These are phyloP conservation scores for Theocolax elegans DNA, from an alignment of 1,140 invertebrate genomes.

Conservation along the genomic window DNA sequence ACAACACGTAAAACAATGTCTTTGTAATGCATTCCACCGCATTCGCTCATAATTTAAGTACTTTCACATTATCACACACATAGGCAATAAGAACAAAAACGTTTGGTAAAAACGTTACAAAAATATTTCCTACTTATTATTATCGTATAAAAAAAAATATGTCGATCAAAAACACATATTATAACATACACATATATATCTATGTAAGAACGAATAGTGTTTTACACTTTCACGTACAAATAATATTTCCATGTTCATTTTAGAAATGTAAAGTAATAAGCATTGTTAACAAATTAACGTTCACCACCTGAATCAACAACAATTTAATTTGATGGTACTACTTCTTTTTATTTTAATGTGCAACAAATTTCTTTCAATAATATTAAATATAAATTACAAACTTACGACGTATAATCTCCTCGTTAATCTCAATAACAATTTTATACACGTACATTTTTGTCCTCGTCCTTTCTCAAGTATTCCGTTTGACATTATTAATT, in stretches of 20 bases:
- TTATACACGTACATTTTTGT: neutral
- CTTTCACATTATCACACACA: conserved; percentile 31
- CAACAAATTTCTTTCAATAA: neutral
- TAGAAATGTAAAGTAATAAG: neutral
- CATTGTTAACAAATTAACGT: neutral
- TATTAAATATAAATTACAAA: conserved; percentile 7
- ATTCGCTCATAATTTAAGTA: conserved; percentile 40
- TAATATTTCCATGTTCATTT: neutral
- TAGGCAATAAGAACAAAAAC: conserved; percentile 12
- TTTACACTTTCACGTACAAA: conserved; percentile 1
- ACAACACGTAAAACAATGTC: conserved; percentile 26
- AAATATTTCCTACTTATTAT: neutral
- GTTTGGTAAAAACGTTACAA: neutral
- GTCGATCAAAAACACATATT: neutral
- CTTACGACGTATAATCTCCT: conserved; percentile 26
- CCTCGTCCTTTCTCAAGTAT: neutral
- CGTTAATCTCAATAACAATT: conserved; percentile 30
- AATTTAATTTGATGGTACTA: neutral
- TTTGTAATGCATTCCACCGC: conserved; percentile 16
- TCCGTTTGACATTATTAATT: no score
- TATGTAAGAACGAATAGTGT: no score
- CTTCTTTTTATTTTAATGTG: neutral
- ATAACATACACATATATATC: no score
- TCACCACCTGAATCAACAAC: neutral
- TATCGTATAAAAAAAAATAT: neutral